A percentile compares a stretch with the other conserved stretches of the same genome.
Evolutionary conservation across 2,888 invertebrate genomes (phyloP).

Genomic region (Nebria brevicollis): DNA sequence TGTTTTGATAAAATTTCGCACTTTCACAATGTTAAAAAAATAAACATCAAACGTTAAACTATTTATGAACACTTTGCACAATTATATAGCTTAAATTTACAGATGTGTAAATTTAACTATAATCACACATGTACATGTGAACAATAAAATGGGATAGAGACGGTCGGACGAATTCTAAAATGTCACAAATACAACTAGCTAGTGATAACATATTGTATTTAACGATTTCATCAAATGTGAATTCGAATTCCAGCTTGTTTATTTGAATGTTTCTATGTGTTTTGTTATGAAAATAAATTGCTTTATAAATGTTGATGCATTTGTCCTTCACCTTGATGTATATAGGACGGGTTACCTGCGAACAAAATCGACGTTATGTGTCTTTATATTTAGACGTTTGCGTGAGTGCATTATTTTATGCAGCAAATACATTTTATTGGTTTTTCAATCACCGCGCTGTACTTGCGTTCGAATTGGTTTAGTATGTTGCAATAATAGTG

Average conservation of each 20-base stretch:
- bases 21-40: background rate
- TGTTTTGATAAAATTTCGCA: background rate
- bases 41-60: no score
- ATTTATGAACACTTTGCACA: background rate
- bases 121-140: no score
- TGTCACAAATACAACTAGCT: constrained; percentile 12
- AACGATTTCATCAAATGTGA: background rate
- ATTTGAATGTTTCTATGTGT: background rate
- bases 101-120: background rate
- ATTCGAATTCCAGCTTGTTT: background rate
- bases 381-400: constrained; percentile 35
- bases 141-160: no score
- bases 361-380: constrained; percentile 16
- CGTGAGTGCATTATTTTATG: constrained; percentile 14
- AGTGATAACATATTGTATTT: background rate
- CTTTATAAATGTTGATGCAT: background rate
- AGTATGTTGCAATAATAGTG: background rate
- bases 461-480: background rate
- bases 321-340: constrained; percentile 36
- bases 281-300: constrained; percentile 22
- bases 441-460: background rate
- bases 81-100: background rate
- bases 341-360: constrained; percentile 23
- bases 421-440: background rate
- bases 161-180: background rate